Percentiles rank a stretch among this genome's conserved stretches.
Evolutionary conservation across 1,140 invertebrate genomes (phyloP).

Genomic region (Drosophila repleta): DNA sequence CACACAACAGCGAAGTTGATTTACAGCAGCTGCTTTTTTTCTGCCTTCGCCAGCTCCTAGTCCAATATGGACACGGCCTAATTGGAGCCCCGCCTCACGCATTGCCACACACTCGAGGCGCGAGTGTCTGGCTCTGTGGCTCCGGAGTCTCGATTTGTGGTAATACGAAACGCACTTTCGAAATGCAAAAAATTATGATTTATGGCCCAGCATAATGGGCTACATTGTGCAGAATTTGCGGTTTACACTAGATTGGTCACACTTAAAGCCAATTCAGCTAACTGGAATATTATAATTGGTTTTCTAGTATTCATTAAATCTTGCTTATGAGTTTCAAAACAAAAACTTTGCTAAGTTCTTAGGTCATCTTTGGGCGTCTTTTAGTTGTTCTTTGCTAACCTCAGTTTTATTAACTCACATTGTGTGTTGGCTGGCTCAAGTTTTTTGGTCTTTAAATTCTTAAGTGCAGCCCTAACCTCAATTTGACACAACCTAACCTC

Average conservation of each 20-base stretch:
- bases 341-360: no score
- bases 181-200: constrained; percentile 66
- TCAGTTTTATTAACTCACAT: constrained; percentile 2
- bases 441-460: not conserved
- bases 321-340: constrained; percentile 2
- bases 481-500: constrained; percentile 1
- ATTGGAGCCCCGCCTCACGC: constrained; percentile 57
- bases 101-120: constrained; percentile 36
- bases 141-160: constrained; percentile 50
- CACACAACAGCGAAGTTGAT: constrained; percentile 39
- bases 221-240: constrained; percentile 26
- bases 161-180: constrained; percentile 76
- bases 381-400: no score
- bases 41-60: not conserved
- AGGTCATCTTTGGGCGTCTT: no score
- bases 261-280: constrained; percentile 1
- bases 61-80: constrained; percentile 49
- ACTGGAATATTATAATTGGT: constrained; percentile 13
- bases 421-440: not conserved
- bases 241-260: constrained; percentile 4
- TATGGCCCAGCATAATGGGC: constrained; percentile 48
- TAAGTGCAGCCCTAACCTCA: constrained; percentile 18
- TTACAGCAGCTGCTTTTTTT: constrained; percentile 37
- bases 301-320: constrained; percentile 10
- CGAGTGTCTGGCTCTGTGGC: constrained; percentile 6